A percentile compares a stretch with the other conserved stretches of the same genome.
These are phyloP conservation scores for Bubo scandiacus DNA, from an alignment of 2,113 vertebrate genomes.

Conservation along the genomic window DNA sequence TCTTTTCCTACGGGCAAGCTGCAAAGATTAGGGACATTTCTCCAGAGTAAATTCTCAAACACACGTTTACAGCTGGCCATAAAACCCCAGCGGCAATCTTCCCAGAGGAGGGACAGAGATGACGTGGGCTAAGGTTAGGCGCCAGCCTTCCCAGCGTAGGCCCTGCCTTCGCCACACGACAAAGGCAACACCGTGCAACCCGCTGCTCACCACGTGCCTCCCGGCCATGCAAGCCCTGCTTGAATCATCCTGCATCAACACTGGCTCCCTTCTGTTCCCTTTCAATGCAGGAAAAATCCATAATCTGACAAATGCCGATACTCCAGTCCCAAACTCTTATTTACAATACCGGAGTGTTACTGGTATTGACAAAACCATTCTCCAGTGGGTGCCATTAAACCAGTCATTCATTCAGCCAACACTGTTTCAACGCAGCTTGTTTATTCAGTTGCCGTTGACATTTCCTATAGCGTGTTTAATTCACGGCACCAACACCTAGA, in stretches of 20 bases:
- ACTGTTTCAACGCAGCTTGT: not conserved
- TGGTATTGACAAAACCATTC: slow-evolving; percentile 1
- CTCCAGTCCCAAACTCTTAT: not conserved
- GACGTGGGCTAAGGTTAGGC: rapidly evolving
- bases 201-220: rapidly evolving
- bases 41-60: not conserved
- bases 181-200: rapidly evolving
- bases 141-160: rapidly evolving
- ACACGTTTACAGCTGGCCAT: not conserved
- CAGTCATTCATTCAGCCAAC: not conserved
- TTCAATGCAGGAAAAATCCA: not conserved
- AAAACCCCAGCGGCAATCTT: not conserved
- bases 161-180: not conserved
- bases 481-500: not conserved
- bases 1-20: not conserved
- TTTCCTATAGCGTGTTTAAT: not conserved
- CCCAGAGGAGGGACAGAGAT: not conserved
- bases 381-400: not conserved
- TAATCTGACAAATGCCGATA: not conserved
- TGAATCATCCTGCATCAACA: not conserved
- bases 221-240: not conserved
- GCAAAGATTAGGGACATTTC: not conserved
- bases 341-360: not conserved
- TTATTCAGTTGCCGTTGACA: not conserved
- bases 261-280: not conserved